A percentile compares a stretch with the other conserved stretches of the same genome.
Conservation (phyloP, 2,888 invertebrate genomes). For the Raillietiella orientalis region DNA sequence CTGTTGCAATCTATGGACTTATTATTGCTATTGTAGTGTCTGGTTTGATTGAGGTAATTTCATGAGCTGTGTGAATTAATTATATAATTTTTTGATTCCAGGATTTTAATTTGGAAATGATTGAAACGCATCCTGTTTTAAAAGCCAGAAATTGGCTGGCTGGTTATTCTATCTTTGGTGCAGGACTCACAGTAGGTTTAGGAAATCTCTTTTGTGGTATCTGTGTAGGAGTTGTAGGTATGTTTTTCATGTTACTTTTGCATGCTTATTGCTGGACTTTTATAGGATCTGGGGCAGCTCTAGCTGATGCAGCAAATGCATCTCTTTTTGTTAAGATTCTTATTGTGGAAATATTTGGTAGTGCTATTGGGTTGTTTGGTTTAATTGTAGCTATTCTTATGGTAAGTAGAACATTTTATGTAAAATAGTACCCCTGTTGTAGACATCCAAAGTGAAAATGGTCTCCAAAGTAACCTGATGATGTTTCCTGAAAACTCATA, state of each 20-base stretch:
- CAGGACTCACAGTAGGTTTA: slow-evolving; percentile 80
- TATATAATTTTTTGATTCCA: too few relatives aligned
- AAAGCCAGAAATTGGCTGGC: slow-evolving; percentile 40
- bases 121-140: too few relatives aligned
- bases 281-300: slow-evolving; percentile 60
- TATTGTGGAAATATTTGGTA: slow-evolving; percentile 95
- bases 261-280: too few relatives aligned
- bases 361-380: slow-evolving; percentile 94
- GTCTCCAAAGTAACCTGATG: too few relatives aligned
- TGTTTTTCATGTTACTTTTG: slow-evolving; percentile 4
- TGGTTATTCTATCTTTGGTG: slow-evolving; percentile 84
- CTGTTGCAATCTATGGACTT: slow-evolving; percentile 94
- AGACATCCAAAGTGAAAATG: too few relatives aligned
- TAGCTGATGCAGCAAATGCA: slow-evolving; percentile 90
- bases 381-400: slow-evolving; percentile 91
- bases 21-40: slow-evolving; percentile 93
- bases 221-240: slow-evolving; percentile 81
- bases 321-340: slow-evolving; percentile 89
- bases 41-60: slow-evolving; percentile 29
- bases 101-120: too few relatives aligned
- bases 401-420: too few relatives aligned
- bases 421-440: too few relatives aligned
- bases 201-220: slow-evolving; percentile 87
- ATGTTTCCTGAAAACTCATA: too few relatives aligned
- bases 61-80: neutral